These are phyloP conservation scores for Aphidius colemani DNA, from an alignment of 2,888 invertebrate genomes.

Conservation along the genomic window DNA sequence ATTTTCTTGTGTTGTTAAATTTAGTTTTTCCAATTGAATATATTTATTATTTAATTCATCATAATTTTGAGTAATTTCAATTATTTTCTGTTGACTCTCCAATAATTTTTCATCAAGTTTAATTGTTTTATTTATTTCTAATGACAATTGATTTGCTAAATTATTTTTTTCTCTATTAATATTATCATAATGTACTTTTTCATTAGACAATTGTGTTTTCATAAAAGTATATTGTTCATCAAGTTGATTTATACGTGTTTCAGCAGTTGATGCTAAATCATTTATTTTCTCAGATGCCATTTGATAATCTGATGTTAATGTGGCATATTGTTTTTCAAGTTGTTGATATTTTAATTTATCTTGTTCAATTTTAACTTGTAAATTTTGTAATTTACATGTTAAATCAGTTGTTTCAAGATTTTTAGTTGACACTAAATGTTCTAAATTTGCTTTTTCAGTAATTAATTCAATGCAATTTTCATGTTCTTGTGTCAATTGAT, in stretches of 20 bases:
- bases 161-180: constrained; percentile 17
- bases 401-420: constrained; percentile 2
- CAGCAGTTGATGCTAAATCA: neutral
- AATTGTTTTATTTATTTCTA: neutral
- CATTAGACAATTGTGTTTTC: constrained; percentile 5
- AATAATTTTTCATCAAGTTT: neutral
- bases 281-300: neutral
- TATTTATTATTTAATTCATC: constrained; percentile 26
- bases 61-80: constrained; percentile 4
- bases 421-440: constrained; percentile 1
- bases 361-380: neutral
- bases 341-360: constrained; percentile 6
- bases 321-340: constrained; percentile 5
- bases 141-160: neutral
- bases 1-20: constrained; percentile 1
- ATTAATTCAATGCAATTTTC: constrained; percentile 21
- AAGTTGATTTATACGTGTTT: too few species aligned
- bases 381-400: neutral
- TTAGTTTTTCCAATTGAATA: constrained; percentile 20
- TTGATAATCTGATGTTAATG: neutral
- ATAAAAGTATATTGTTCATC: neutral
- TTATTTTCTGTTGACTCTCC: neutral
- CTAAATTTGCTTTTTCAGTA: constrained; percentile 18
- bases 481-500: constrained; percentile 26
- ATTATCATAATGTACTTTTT: constrained; percentile 8